Evolutionary conservation across 2,888 invertebrate genomes (phyloP), one percentile per base, ranked within the genome.

Genomic region (Melolontha melolontha): DNA sequence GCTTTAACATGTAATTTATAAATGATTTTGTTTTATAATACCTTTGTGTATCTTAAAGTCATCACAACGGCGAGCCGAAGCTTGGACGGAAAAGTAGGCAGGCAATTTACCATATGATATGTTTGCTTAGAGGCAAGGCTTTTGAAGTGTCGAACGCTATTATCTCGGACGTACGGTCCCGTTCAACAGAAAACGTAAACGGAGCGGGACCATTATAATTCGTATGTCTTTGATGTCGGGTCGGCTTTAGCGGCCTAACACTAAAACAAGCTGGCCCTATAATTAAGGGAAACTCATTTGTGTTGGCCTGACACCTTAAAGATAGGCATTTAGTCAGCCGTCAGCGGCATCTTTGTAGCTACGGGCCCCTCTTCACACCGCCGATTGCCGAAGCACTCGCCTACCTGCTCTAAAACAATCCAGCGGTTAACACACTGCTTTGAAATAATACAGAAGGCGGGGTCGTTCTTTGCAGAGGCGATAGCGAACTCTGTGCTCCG

Each of bases 301-400:
- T 81, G 82, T 78, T 81, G 79, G 80, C 80, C 82, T 82, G 83
- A 83, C 83, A 83, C 83, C 81, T 83, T 83, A 83, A 83, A 82
- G 83, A 83, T 83, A 82, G 83, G 83, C 83, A 83, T 83, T 83
- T 83, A 83, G 83, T 82, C 83, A 83, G 82, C 81, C 83, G 82
- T 83, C 82, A 83, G 83, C 83, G 83, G 83, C 81, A 79, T 80
- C 82, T 82, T 83, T 83, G 81, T 80, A 76, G 75, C 75, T 79
- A 77, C 78, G 74, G 75, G 75, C 76, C 78, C 79, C 77, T 76
- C 64, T 69, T 70, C 73, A 39, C 67, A 6, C 63, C 80, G 81
- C 81, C 81, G 82, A 82, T 84, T 85, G 84, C 86, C 85, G 85
- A 80, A 85, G 83, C 86, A 82, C 82, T 84, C 77, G 78, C 80